Conservation (phyloP, 2,113 vertebrate genomes). For the Leptobrachium leishanense region DNA sequence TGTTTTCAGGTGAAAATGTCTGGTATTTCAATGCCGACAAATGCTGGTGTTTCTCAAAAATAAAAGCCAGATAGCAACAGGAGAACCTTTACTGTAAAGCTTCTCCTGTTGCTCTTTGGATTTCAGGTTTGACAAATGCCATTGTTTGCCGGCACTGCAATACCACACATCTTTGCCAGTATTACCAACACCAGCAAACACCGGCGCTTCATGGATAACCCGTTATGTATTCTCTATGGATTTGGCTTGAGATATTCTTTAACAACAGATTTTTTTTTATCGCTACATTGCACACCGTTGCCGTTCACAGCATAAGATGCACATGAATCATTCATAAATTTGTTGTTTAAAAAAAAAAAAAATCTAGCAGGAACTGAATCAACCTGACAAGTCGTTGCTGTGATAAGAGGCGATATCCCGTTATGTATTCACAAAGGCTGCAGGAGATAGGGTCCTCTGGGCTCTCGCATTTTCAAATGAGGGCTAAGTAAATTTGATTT, state of each 20-base stretch:
- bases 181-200: too few relatives aligned
- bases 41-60: too few relatives aligned
- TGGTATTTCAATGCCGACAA: too few relatives aligned
- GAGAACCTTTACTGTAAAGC: too few relatives aligned
- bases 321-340: neutral
- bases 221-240: too few relatives aligned
- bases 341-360: neutral
- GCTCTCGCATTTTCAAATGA: neutral
- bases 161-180: too few relatives aligned
- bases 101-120: too few relatives aligned
- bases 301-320: neutral
- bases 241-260: neutral
- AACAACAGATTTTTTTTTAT: neutral
- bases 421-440: neutral
- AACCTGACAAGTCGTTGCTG: neutral
- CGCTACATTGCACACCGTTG: neutral
- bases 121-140: too few relatives aligned
- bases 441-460: neutral
- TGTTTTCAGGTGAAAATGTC: too few relatives aligned
- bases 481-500: neutral
- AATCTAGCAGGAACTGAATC: neutral
- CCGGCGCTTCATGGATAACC: too few relatives aligned
- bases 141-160: too few relatives aligned
- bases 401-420: neutral
- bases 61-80: too few relatives aligned